Base-by-base conservation (phyloP, 2,888 invertebrate species). In the Torymus aiolomorphi region DNA sequence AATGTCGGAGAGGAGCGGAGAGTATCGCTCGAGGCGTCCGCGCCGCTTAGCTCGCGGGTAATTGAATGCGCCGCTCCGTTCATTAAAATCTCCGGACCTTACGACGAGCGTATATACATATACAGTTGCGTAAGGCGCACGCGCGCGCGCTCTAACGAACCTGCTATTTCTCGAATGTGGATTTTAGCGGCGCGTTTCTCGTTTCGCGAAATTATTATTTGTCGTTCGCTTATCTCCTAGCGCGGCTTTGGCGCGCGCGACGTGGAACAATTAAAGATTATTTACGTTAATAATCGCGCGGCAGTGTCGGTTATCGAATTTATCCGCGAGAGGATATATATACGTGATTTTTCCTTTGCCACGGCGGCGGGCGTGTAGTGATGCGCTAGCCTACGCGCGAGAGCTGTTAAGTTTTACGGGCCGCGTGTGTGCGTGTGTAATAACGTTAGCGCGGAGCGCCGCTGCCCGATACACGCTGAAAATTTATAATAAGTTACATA, bases 31-130 rank as follows among this genome's bases (percentile, higher is more conserved):
- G 18, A 24, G 49, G 10, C 20, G 10, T 49, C 62, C 13, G 13
- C 18, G 59, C 8, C 56, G n/a, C 18, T 16, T 14, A 42, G 42
- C 42, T 42, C 42, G 42, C 8, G 42, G 20, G 65, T 79, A 79
- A 79, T 79, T 79, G 63, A 79, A 79, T 70, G 70, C 57, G 70
- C 59, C 31, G 72, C 57, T 79, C 51, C 70, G 74, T 71, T 79
- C 79, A 65, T 79, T 79, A 79, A 79, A 79, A 75, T 79, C 79
- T 79, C 79, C 70, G 59, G 52, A 31, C 16, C 61, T 65, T 65
- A 18, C 13, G 63, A 16, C 31, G 62, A 4, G 54, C 62, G 63
- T 42, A 74, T 63, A 57, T 42, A 51, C 2, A 20, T 20, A 20
- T 20, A 51, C 13, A 66, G 24, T 59, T 10, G 61, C 61, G 51